Evolutionary conservation across 2,797 vertebrate genomes (phyloP).

Genomic region (Pangasius krempfi): DNA sequence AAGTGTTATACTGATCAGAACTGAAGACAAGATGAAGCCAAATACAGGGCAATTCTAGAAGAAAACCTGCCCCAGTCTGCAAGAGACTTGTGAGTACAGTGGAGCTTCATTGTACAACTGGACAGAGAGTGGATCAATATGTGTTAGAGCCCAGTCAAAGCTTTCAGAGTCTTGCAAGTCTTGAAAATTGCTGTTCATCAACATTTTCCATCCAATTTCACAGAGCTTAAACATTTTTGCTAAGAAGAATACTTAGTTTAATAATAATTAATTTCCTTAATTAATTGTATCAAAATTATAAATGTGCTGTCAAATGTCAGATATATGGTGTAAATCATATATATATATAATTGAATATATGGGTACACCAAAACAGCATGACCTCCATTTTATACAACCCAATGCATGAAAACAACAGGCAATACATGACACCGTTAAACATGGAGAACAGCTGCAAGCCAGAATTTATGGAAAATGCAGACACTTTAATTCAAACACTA

Average conservation of each 20-base stretch:
- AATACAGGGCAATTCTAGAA: not conserved
- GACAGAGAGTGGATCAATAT: not conserved
- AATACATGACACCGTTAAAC: slow-evolving; percentile 19
- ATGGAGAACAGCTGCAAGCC: not conserved
- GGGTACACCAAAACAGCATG: not conserved
- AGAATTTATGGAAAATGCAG: slow-evolving; percentile 12
- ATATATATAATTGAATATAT: not conserved
- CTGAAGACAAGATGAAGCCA: not conserved
- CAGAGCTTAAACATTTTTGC: not conserved
- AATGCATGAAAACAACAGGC: slow-evolving; percentile 28
- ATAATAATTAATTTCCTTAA: too few species aligned
- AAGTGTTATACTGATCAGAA: not conserved
- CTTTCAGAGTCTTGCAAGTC: too few species aligned
- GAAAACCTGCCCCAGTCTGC: not conserved
- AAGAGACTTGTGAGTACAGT: not conserved
- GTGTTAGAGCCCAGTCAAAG: not conserved
- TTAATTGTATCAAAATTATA: not conserved
- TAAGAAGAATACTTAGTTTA: not conserved
- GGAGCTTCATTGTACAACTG: not conserved
- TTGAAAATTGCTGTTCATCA: not conserved
- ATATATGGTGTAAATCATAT: not conserved
- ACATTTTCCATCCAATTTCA: slow-evolving; percentile 8
- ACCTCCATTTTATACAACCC: slow-evolving; percentile 14
- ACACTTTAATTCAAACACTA: not conserved
- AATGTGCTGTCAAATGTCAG: not conserved